phyloP scores from a whole-genome alignment of 2,797 vertebrate genomes.

The Melanotaenia nigrans region DNA sequence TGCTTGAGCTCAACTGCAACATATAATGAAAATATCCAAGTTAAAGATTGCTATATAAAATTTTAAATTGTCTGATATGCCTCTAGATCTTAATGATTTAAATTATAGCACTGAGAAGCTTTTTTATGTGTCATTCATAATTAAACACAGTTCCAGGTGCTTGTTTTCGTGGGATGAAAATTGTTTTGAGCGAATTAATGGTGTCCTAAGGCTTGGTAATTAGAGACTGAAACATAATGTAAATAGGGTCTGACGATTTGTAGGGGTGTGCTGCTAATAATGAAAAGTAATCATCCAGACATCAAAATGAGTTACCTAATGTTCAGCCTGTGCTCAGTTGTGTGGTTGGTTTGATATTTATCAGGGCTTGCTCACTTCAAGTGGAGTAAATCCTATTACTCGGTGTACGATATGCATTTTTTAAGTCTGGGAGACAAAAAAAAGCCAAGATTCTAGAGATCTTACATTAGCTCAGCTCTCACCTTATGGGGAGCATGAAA shows the following conservation, averaged over 20 bases:
- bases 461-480: neutral
- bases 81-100: constrained; percentile 45
- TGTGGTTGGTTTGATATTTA: constrained; percentile 12
- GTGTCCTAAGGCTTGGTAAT: constrained; percentile 62
- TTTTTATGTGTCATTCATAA: constrained; percentile 69
- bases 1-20: constrained; percentile 11
- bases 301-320: constrained; percentile 27
- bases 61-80: constrained; percentile 44
- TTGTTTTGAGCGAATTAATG: constrained; percentile 70
- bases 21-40: neutral
- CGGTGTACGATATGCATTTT: neutral
- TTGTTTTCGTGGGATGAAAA: constrained; percentile 67
- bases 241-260: constrained; percentile 48
- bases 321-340: constrained; percentile 19
- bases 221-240: constrained; percentile 56
- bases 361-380: constrained; percentile 19
- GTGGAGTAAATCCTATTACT: neutral
- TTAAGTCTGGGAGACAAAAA: neutral
- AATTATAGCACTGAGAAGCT: constrained; percentile 47
- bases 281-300: constrained; percentile 28
- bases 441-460: neutral
- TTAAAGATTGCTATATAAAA: constrained; percentile 4
- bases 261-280: constrained; percentile 15
- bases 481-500: neutral
- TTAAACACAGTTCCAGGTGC: constrained; percentile 72